Evolutionary conservation across 92 coral and sea anemone genomes (phyloP), one percentile per base, ranked within the genome.

Genomic region (Heteractis magnifica): DNA sequence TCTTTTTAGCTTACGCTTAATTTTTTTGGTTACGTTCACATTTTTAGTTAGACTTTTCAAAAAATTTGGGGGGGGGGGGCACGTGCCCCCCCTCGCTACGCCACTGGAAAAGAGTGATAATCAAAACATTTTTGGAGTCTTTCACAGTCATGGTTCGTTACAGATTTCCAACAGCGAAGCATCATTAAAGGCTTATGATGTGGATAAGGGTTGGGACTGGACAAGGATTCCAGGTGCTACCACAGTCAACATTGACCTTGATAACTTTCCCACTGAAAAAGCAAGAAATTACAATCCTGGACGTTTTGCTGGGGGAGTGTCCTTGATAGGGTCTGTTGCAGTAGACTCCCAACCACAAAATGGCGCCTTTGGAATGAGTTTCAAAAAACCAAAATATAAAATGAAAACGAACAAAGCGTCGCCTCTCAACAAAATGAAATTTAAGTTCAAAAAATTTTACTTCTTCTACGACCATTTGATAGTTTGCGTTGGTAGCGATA

Each of bases 151-250:
- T 74, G 96, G 96, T 10, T 85, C 93, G 19, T 72, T 92, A 8
- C 93, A 89, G 74, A 88, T 92, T 26, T 91, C 96, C 11, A 92
- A 92, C 87, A 86, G 90, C 19, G 96, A 90, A 65, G 79, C 16
- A 18, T 51, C 84, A 13, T 86, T 92, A 60, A 59, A 80, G 55
- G 73, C 81, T 6, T 86, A 90, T 73, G 93, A 92, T 65, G 92
- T 90, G 34, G 65, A 85, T 2, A 59, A 87, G 3, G 96, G 96
- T 1, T 92, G 96, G 96, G 93, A 92, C 68, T 92, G 96, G 97
- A 77, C 90, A 23, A 75, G 89, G 85, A 74, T 90, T 41, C 97
- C 93, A 50, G 97, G 97, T 9, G 88, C 97, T 8, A 93, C 97
- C 4, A 86, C 92, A 6, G 50, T 90, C 20, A 83, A 79, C 50